A percentile compares a stretch with the other conserved stretches of the same genome.
Evolutionary conservation across 2,113 vertebrate species (phyloP).

Genomic region (Okapia johnstoni): DNA sequence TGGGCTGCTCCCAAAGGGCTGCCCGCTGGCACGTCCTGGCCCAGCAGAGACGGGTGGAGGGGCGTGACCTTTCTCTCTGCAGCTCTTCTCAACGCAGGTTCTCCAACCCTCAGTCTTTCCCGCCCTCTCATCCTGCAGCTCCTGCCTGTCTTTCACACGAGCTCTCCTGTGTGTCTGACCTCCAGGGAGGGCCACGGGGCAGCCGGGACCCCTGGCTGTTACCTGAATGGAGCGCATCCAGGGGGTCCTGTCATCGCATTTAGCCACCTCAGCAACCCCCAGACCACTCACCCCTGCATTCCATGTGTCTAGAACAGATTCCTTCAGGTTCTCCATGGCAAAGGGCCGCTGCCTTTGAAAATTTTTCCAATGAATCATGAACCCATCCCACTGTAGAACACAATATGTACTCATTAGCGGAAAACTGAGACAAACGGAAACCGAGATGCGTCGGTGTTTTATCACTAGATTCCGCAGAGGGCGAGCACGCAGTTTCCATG

Average conservation of each 20-base stretch:
- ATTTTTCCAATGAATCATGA: not conserved
- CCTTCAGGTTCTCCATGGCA: not conserved
- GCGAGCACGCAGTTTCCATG: fast-evolving
- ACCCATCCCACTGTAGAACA: not conserved
- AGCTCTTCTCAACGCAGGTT: not conserved
- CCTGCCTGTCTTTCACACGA: not conserved
- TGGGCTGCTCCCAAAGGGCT: fast-evolving
- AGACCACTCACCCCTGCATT: too few relatives aligned
- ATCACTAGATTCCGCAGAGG: fast-evolving
- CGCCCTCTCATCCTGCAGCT: not conserved
- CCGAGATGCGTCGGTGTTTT: fast-evolving
- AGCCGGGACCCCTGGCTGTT: fast-evolving
- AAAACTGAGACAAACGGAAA: not conserved
- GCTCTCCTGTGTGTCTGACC: too few relatives aligned
- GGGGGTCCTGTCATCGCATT: fast-evolving
- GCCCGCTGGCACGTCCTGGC: fast-evolving
- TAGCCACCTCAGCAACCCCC: not conserved
- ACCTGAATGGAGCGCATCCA: fast-evolving
- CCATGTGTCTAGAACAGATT: not conserved
- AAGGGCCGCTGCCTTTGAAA: too few relatives aligned
- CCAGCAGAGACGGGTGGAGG: fast-evolving
- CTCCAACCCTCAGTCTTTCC: not conserved
- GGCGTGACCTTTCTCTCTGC: fast-evolving
- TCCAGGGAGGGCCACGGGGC: fast-evolving
- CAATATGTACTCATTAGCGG: too few relatives aligned